Evolutionary conservation across 1,140 invertebrate species (phyloP).

Genomic region (Portunus trituberculatus): DNA sequence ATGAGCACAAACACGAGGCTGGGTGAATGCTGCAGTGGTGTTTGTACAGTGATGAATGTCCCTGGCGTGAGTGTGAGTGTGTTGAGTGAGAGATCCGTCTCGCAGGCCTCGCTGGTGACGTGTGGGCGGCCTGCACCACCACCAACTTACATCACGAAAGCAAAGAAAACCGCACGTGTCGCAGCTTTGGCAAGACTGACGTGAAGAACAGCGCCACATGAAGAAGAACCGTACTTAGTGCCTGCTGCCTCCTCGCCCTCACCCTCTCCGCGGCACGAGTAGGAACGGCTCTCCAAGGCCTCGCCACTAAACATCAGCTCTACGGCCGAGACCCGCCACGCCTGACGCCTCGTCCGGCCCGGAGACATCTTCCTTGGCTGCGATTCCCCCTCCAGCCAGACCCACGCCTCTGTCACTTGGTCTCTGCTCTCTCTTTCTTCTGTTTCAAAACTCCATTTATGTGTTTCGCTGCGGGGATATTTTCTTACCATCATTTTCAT

Average conservation of each 20-base stretch:
- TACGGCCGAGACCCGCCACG: neutral
- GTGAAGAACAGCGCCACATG: neutral
- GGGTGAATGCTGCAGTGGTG: neutral
- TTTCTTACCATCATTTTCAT: neutral
- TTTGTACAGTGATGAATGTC: neutral
- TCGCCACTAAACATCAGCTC: neutral
- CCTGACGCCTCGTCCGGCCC: neutral
- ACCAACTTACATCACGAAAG: neutral
- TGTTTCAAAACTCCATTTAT: neutral
- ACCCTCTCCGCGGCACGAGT: neutral
- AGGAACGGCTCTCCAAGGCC: neutral
- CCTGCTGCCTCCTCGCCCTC: neutral
- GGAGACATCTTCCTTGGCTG: neutral
- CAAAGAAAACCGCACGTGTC: neutral
- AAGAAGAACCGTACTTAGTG: neutral
- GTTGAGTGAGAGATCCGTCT: neutral
- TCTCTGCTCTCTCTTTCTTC: neutral
- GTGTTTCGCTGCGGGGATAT: neutral
- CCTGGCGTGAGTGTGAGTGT: neutral
- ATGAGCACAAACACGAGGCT: neutral
- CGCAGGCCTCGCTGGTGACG: neutral
- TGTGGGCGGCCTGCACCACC: neutral
- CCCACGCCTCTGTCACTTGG: neutral
- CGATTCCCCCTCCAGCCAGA: neutral
- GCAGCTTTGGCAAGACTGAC: neutral